Evolutionary conservation across 35 echinoderm and acorn worm genomes (phyloP), one percentile per base, ranked within the genome.

Genomic region (Chiridota heheva): DNA sequence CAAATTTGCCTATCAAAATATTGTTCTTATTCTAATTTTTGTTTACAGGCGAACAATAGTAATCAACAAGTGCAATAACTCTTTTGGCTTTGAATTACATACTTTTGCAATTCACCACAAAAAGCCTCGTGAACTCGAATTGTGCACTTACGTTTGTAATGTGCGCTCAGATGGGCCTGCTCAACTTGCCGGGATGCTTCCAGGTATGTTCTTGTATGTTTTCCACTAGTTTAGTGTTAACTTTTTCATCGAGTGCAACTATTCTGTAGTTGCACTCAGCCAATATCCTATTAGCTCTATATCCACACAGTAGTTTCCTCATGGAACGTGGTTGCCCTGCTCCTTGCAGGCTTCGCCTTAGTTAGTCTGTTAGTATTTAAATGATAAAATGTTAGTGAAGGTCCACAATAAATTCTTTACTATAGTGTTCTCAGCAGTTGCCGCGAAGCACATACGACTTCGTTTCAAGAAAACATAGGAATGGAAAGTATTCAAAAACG

Each of bases 61-160:
- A 36, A 73, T 92, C 30, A 70, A 92, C 28, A 92, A 92, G 70
- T 25, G 44, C 18, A 61, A 42, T 35, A 84, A 79, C 25, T 82
- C 84, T 7, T 92, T 92, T 58, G 90, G 90, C 20, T 92, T 92
- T 74, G 90, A 92, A 53, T 69, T 92, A 13, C 90, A 92, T 45
- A 92, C 90, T 3, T 92, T 87, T 49, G 90, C 90, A 40, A 92
- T 92, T 18, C 90, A 92, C 33, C 90, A 92, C 40, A 87, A 83
- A 49, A 84, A 84, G 6, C 36, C 56, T 36, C 60, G 86, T 30
- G 90, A 87, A 58, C 67, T 92, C 34, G 90, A 92, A 36, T 48
- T 92, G n/a, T 92, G 90, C 43, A 92, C 90, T 2, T 92, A 92
- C 38, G 90, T 92, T 2, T 92, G 90, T 53, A 86, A 73, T 8